Evolutionary conservation across 2,797 vertebrate genomes (phyloP), one percentile per base, ranked within the genome.

Genomic region (Acomys russatus): DNA sequence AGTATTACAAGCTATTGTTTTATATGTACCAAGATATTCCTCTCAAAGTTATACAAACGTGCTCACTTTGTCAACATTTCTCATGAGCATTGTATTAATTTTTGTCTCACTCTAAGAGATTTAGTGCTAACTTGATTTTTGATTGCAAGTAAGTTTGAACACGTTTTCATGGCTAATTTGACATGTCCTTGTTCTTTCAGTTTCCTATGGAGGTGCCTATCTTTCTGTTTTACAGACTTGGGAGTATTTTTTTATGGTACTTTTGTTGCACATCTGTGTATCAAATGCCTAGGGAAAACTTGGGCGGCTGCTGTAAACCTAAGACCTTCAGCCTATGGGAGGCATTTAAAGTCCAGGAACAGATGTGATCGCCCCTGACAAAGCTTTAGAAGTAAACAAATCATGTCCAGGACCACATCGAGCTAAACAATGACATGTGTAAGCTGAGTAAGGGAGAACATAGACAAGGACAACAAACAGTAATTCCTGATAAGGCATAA

Each of bases 121-220:
- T 88, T 63, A 92, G 5, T 80, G 91, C 84, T 93, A 59, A 92
- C 61, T 84, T n/a, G 0, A 84, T 66, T 93, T 94, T 76, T 90
- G 11, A 85, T 80, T 94, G 49, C 51, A 30, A 85, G 20, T 68
- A n/a, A 90, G 6, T 2, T 59, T 44, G 28, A 90, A 63, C 17
- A 66, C 56, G 71, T 85, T 88, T 94, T 78, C 6, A 23, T 61
- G 22, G 23, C 25, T 23, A 71, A 85, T 92, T 79, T 89, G 63
- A 22, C 66, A 86, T 66, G 80, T 90, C 66, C 22, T 18, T 78
- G 17, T 71, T 20, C 7, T 83, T n/a, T 96, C 44, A 63, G 11
- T 30, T 86, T 86, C 64, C 30, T 51, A 15, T 9, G 51, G 84
- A 54, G 22, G 20, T 15, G 6, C 3, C 64, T 28, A 12, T 8